Percentiles rank a stretch among this genome's conserved stretches.
These are phyloP conservation scores for Schrankia costaestrigalis DNA, from an alignment of 2,888 invertebrate species.

Conservation along the genomic window DNA sequence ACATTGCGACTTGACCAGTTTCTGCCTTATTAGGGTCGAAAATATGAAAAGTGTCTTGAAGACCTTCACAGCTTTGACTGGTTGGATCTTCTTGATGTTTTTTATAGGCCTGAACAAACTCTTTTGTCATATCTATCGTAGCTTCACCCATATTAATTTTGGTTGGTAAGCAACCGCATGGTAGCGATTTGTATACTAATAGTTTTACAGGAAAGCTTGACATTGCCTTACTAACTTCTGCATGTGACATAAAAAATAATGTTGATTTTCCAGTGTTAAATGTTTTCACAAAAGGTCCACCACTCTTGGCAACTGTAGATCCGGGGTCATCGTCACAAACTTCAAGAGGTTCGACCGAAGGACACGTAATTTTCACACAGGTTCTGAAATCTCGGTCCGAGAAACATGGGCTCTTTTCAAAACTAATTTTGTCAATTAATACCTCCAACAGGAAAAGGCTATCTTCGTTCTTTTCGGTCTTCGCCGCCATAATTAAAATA, in stretches of 20 bases:
- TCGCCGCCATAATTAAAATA: too few relatives aligned
- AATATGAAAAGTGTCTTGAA: slow-evolving; percentile 82
- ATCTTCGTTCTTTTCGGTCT: slow-evolving; percentile 78
- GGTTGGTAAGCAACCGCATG: slow-evolving; percentile 83
- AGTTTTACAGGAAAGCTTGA: slow-evolving; percentile 79
- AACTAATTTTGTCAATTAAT: slow-evolving; percentile 77
- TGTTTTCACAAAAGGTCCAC: slow-evolving; percentile 63
- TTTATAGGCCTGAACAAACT: slow-evolving; percentile 80
- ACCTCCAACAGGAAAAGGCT: slow-evolving; percentile 84
- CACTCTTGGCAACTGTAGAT: slow-evolving; percentile 54
- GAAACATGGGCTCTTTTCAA: slow-evolving; percentile 65
- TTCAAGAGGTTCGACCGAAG: slow-evolving; percentile 79
- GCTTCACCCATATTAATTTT: slow-evolving; percentile 81
- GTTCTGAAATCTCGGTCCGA: slow-evolving; percentile 76
- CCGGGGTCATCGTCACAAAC: slow-evolving; percentile 82
- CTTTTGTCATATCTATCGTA: slow-evolving; percentile 80
- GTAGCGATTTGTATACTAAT: slow-evolving; percentile 80
- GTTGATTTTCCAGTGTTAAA: slow-evolving; percentile 85
- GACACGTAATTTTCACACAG: slow-evolving; percentile 82
- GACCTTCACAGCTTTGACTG: slow-evolving; percentile 75
- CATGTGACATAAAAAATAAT: slow-evolving; percentile 82
- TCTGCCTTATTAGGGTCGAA: slow-evolving; percentile 67
- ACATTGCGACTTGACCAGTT: slow-evolving; percentile 82
- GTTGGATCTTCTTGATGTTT: slow-evolving; percentile 69
- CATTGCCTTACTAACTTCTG: slow-evolving; percentile 75